Base-by-base conservation (phyloP, 2,888 invertebrate species). In the Leptopilina syphax region DNA sequence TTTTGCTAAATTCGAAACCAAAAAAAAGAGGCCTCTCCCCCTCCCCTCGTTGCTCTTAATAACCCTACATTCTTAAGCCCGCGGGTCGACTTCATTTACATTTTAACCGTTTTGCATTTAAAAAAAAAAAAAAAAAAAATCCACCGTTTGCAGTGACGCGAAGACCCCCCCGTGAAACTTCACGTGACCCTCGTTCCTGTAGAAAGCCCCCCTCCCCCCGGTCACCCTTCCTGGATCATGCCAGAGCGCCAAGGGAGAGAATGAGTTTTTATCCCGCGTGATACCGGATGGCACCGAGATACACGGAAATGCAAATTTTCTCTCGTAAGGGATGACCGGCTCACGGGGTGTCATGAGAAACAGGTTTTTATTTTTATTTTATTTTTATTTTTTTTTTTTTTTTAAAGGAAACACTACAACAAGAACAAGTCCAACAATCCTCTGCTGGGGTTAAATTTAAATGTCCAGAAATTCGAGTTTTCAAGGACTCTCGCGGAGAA, bases 31-130 rank as follows among this genome's bases (percentile, higher is more conserved):
- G 1, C 3, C 34, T 44, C 50, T 50, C 24, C 24, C 80, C 80
- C 66, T 34, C 66, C 83, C 86, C 84, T 86, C 34, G 1, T 1
- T 4, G 34, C 34, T 44, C 44, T 87, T 88, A 87, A 86, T 86
- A 87, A 87, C 86, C 86, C 85, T 83, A 84, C 88, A 87, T 88
- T 88, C 89, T 89, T 85, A 87, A 89, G 86, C 86, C 84, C 85
- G 83, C 86, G 84, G 85, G 83, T 84, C 79, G 86, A 86, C 87
- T 87, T 85, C 85, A 90, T 90, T 90, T 88, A 87, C 88, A 88
- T 89, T 89, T 88, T 88, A 88, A 89, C 86, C 87, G 85, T 83
- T 84, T 82, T 77, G 79, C 82, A 81, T 80, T 50, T 1, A 50
- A 50, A 50, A 50, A 50, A 44, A 50, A 50, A 50, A 50, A 63